Evolutionary conservation across 2,888 invertebrate genomes (phyloP).

Genomic region (Megaustenia siamemsis): DNA sequence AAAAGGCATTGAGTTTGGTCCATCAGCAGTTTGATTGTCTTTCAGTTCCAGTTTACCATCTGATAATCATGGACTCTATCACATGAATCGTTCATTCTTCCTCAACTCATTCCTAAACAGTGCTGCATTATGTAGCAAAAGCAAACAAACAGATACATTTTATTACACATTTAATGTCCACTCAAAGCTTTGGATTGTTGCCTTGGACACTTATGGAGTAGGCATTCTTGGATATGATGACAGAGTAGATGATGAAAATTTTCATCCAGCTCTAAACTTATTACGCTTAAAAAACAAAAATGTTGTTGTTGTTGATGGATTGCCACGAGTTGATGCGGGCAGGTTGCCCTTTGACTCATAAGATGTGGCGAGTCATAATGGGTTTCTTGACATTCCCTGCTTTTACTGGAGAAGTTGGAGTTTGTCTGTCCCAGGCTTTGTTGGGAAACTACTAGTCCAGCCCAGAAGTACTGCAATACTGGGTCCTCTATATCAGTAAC

Average conservation of each 20-base stretch:
- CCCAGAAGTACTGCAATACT: no score
- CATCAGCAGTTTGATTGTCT: conserved; percentile 66
- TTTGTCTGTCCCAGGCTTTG: no score
- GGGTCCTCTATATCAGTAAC: no score
- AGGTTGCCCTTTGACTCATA: no score
- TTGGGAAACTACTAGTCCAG: no score
- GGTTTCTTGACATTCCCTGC: no score
- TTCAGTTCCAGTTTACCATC: conserved; percentile 70
- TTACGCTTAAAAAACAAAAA: conserved; percentile 71
- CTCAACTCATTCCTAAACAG: conserved; percentile 63
- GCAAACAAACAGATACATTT: conserved; percentile 54
- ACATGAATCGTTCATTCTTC: conserved; percentile 74
- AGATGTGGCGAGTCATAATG: no score
- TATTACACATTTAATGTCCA: conserved; percentile 76
- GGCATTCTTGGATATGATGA: conserved; percentile 72
- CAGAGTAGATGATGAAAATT: conserved; percentile 60
- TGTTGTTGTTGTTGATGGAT: no score
- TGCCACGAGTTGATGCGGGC: no score
- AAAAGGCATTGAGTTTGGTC: conserved; percentile 66
- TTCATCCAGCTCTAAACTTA: conserved; percentile 65
- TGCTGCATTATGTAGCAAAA: conserved; percentile 53
- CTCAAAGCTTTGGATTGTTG: conserved; percentile 71
- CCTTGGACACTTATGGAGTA: conserved; percentile 79
- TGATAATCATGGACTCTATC: conserved; percentile 80
- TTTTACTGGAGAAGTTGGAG: no score